Evolutionary conservation across 30 jellyfish, hydroid and myxozoan species (phyloP).

Genomic region (Aurelia aurita): DNA sequence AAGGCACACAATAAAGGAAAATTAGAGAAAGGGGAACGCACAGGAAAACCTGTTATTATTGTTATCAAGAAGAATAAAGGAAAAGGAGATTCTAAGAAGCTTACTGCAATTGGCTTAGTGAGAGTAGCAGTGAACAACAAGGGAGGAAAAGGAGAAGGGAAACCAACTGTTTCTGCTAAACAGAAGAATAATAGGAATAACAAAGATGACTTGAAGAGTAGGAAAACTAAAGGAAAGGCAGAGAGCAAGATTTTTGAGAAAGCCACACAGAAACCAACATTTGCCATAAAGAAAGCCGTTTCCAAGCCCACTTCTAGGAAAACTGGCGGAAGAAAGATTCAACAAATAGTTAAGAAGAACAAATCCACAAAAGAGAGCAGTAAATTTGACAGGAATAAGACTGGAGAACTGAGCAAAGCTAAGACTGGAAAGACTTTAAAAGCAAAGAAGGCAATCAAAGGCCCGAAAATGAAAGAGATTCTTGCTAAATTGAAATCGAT

Average conservation of each 20-base stretch:
- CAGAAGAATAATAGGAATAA: not conserved
- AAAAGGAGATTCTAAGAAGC: too few relatives aligned
- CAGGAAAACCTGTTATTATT: not conserved
- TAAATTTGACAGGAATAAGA: not conserved
- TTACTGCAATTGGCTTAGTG: too few relatives aligned
- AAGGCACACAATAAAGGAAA: not conserved
- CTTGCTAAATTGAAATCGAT: not conserved
- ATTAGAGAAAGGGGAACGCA: not conserved
- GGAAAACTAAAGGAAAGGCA: not conserved
- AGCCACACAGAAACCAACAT: not conserved
- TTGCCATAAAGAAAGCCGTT: not conserved
- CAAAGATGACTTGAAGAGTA: not conserved
- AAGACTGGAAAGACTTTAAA: not conserved
- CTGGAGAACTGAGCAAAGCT: not conserved
- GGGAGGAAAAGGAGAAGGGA: too few relatives aligned
- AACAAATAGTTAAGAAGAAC: not conserved
- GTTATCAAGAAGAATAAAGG: not conserved
- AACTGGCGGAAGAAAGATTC: not conserved
- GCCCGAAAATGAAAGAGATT: too few relatives aligned
- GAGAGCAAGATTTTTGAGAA: not conserved
- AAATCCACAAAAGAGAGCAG: not conserved
- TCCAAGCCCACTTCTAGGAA: conserved; percentile 5
- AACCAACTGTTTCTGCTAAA: too few relatives aligned
- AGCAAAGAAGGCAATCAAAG: conserved; percentile 14
- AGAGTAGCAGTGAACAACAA: too few relatives aligned